Conservation (phyloP, 2,113 vertebrate species). For the Nycticryphes semicollaris region DNA sequence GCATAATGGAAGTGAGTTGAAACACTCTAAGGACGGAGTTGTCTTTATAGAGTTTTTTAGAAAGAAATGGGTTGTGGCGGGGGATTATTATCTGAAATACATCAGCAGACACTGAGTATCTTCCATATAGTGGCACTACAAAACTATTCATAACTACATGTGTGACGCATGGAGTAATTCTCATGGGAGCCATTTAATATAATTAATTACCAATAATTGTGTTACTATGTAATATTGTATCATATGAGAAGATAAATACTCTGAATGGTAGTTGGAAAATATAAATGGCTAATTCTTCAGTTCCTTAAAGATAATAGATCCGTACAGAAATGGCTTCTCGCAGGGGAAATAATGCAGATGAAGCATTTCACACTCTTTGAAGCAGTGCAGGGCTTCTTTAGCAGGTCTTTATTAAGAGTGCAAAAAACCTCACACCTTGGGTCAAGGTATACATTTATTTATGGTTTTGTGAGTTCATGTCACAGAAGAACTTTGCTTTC, state of each 20-base stretch:
- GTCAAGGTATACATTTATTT: background rate
- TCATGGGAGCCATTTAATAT: background rate
- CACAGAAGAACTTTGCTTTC: background rate
- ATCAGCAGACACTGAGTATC: background rate
- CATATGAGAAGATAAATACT: background rate
- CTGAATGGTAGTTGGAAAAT: background rate
- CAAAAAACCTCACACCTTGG: background rate
- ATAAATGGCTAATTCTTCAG: background rate
- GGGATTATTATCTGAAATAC: constrained; percentile 5
- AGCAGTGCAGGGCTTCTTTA: background rate
- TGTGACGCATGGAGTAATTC: background rate
- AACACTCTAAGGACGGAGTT: background rate
- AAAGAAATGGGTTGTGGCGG: constrained; percentile 13
- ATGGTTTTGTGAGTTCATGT: background rate
- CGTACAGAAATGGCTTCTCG: background rate
- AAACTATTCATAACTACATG: constrained; percentile 23
- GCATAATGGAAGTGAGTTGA: background rate
- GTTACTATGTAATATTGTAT: background rate
- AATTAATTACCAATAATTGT: constrained; percentile 43
- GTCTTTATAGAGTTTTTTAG: constrained; percentile 12
- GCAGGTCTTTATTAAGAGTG: background rate
- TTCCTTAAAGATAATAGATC: background rate
- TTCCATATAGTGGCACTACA: background rate
- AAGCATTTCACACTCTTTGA: background rate
- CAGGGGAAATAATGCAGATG: background rate